phyloP scores from a whole-genome alignment of 2,113 vertebrate species.

The Lycocorax pyrrhopterus region DNA sequence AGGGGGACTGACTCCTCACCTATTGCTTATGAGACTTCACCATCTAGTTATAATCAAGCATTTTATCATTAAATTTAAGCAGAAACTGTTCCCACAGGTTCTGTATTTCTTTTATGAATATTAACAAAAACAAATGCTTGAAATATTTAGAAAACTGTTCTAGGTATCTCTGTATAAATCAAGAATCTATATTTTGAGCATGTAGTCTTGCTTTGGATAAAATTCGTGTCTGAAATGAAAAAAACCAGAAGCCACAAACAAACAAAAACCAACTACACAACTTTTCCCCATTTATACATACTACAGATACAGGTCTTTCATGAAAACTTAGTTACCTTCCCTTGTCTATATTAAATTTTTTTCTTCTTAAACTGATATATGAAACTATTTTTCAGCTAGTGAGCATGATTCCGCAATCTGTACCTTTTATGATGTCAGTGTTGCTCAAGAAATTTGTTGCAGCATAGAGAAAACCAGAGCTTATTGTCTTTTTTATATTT shows the following conservation, averaged over 20 bases:
- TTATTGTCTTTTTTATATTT: constrained; percentile 31
- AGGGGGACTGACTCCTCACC: not conserved
- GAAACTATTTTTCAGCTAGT: not conserved
- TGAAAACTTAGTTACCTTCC: not conserved
- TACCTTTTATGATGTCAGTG: not conserved
- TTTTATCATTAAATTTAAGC: not conserved
- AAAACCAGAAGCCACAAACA: not conserved
- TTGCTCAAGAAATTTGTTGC: not conserved
- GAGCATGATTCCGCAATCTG: constrained; percentile 12
- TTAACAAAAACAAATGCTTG: not conserved
- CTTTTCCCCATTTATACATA: not conserved
- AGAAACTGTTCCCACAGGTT: not conserved
- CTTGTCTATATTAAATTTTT: not conserved
- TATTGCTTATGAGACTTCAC: not conserved
- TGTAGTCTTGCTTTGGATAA: not conserved
- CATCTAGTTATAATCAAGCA: not conserved
- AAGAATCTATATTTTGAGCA: not conserved
- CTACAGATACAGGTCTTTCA: not conserved
- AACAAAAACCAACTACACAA: not conserved
- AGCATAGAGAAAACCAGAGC: constrained; percentile 17
- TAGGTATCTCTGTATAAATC: not conserved
- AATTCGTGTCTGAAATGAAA: not conserved
- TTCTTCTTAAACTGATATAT: not conserved
- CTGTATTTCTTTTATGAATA: not conserved
- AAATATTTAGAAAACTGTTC: not conserved